phyloP scores from a whole-genome alignment of 2,888 invertebrate species.

The Drosophila bunnanda region DNA sequence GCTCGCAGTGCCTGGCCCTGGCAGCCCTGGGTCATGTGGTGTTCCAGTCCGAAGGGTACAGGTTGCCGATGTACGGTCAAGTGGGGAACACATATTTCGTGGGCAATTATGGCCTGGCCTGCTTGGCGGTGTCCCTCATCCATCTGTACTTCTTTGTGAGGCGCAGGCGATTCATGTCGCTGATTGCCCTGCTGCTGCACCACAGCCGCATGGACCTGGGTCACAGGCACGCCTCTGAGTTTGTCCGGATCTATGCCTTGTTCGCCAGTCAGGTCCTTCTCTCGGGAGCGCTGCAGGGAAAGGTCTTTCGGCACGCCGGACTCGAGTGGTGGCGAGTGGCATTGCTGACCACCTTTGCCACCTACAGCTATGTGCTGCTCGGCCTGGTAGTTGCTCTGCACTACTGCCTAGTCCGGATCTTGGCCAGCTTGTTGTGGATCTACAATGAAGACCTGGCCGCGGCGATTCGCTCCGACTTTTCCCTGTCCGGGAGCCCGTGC shows the following conservation, averaged over 20 bases:
- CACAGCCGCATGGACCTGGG: constrained; percentile 45
- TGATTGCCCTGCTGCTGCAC: constrained; percentile 54
- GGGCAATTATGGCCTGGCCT: constrained; percentile 46
- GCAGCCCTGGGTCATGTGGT: constrained; percentile 39
- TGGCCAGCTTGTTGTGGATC: constrained; percentile 50
- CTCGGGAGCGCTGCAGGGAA: background rate
- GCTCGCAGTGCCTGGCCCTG: constrained; percentile 45
- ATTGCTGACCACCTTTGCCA: constrained; percentile 27
- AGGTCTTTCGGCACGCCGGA: background rate
- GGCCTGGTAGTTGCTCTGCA: constrained; percentile 61
- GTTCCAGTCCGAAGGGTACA: constrained; percentile 13
- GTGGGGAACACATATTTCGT: constrained; percentile 65
- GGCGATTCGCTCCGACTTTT: background rate
- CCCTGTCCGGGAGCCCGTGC: background rate
- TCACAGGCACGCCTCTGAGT: constrained; percentile 27
- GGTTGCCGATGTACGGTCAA: constrained; percentile 31
- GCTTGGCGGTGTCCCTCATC: constrained; percentile 52
- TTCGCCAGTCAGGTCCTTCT: constrained; percentile 37
- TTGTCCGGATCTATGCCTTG: constrained; percentile 37
- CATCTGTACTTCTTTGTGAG: constrained; percentile 56
- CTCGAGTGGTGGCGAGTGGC: constrained; percentile 5
- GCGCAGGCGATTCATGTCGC: constrained; percentile 30
- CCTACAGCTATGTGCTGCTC: constrained; percentile 52
- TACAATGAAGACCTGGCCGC: constrained; percentile 53
- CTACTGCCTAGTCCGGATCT: constrained; percentile 55